Percentiles rank a stretch among this genome's conserved stretches.
phyloP scores from a whole-genome alignment of 2,113 vertebrate genomes.

The human (Homo sapiens) region GRCh38 chr2:240022501-240023000 shows the following conservation, averaged over 20 bases:
- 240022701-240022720: too few relatives aligned
- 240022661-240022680: not conserved
- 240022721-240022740: not conserved
- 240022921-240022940: not conserved
- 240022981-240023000: not conserved
- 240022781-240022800: not conserved
- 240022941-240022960: not conserved
- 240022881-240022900: not conserved
- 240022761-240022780: not conserved
- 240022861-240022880: not conserved
- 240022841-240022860: not conserved
- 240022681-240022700: not conserved
- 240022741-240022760: not conserved
- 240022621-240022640: not conserved
- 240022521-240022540: not conserved
- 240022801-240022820: not conserved
- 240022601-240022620: not conserved
- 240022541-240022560: not conserved
- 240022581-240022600: not conserved
- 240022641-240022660: not conserved
- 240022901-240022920: not conserved
- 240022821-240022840: not conserved
- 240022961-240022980: not conserved
- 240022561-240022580: not conserved
- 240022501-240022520: not conserved